These are phyloP conservation scores for Balanococcus diminutus DNA, from an alignment of 2,888 invertebrate genomes.

Conservation along the genomic window DNA sequence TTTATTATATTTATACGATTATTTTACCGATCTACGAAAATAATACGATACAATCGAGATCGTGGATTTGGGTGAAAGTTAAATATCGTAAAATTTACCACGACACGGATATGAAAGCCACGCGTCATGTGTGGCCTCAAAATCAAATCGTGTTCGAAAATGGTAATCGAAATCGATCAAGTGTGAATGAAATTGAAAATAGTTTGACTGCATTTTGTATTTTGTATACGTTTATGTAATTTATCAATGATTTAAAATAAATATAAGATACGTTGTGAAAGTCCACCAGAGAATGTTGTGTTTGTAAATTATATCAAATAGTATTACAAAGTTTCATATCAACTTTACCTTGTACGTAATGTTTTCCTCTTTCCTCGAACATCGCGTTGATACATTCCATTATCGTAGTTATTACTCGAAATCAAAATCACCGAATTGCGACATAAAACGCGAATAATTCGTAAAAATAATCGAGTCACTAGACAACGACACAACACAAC, in stretches of 20 bases:
- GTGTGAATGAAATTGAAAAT: background rate
- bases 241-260: background rate
- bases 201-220: background rate
- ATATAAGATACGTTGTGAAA: background rate
- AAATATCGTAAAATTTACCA: background rate
- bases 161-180: no score
- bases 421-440: background rate
- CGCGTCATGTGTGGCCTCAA: background rate
- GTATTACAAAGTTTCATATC: background rate
- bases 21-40: background rate
- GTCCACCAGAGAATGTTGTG: background rate
- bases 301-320: background rate
- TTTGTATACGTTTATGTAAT: background rate
- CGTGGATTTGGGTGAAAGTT: background rate
- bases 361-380: background rate
- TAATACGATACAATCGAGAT: background rate
- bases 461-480: background rate
- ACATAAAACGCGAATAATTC: background rate
- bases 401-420: background rate
- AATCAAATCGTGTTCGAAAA: background rate
- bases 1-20: background rate
- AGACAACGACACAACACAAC: conserved; percentile 6
- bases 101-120: background rate
- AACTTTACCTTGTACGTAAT: background rate
- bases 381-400: background rate